A percentile compares a stretch with the other conserved stretches of the same genome.
phyloP scores from a whole-genome alignment of 2,888 invertebrate genomes.

The Spodoptera littoralis region DNA sequence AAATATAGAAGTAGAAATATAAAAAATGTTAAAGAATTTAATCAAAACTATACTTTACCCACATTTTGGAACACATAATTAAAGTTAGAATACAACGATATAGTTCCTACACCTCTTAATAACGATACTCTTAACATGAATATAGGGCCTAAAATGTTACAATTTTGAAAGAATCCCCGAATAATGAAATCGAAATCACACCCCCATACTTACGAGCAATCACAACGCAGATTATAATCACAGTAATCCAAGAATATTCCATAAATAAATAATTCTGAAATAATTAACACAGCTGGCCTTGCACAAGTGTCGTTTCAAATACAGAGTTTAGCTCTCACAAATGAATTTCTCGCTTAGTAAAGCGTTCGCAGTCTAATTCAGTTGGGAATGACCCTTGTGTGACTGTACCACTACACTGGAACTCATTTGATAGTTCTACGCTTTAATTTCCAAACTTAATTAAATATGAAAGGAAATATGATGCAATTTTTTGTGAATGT shows the following conservation, averaged over 20 bases:
- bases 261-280: conserved; percentile 67
- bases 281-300: conserved; percentile 58
- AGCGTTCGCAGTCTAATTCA: conserved; percentile 69
- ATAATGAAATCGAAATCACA: too few species aligned
- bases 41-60: too few species aligned
- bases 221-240: too few species aligned
- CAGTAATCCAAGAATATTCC: conserved; percentile 52
- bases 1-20: too few species aligned
- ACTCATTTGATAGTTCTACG: conserved; percentile 53
- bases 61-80: too few species aligned
- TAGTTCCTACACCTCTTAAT: too few species aligned
- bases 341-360: conserved; percentile 77
- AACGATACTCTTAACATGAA: too few species aligned
- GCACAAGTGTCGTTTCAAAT: conserved; percentile 65
- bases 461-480: conserved; percentile 24
- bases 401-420: conserved; percentile 40
- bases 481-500: conserved; percentile 1
- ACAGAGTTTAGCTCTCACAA: conserved; percentile 66
- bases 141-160: too few species aligned
- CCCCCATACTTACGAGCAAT: too few species aligned
- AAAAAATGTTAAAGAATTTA: too few species aligned
- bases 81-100: too few species aligned
- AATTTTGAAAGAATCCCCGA: too few species aligned
- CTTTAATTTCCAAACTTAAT: conserved; percentile 36
- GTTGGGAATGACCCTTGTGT: conserved; percentile 60